Conservation (phyloP, 2,113 vertebrate genomes). For the Turnix velox region DNA sequence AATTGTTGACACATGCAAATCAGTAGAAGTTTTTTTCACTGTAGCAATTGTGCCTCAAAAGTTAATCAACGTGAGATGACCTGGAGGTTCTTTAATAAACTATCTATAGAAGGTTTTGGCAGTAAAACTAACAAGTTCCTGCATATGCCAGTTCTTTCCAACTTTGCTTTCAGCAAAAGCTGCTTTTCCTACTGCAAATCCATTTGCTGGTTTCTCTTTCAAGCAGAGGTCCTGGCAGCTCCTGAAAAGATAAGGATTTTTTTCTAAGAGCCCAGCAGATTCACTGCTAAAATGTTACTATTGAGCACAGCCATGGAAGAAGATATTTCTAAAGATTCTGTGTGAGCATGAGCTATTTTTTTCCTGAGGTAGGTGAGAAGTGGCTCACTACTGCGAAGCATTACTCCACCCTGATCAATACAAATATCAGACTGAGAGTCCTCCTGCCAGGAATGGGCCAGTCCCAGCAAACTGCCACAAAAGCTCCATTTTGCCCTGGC, state of each 20-base stretch:
- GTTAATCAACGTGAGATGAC: conserved; percentile 5
- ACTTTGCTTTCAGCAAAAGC: neutral
- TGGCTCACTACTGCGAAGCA: neutral
- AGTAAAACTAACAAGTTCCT: conserved; percentile 14
- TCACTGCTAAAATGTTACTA: neutral
- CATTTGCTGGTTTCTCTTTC: neutral
- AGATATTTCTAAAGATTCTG: neutral
- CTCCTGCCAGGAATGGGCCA: neutral
- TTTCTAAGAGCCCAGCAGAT: neutral
- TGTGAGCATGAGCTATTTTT: neutral
- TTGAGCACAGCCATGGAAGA: neutral
- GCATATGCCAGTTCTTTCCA: neutral
- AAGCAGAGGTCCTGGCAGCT: neutral
- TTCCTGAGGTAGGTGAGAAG: neutral
- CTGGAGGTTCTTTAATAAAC: neutral
- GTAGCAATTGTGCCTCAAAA: conserved; percentile 11
- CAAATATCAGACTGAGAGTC: neutral
- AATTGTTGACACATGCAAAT: conserved; percentile 53
- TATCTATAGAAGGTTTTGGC: neutral
- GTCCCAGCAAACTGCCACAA: neutral
- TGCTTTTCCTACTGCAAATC: neutral
- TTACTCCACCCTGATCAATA: neutral
- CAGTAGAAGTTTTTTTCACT: neutral
- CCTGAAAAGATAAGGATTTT: neutral
- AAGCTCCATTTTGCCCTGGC: neutral